Percentiles rank a stretch among this genome's conserved stretches.
Conservation (phyloP, 2,797 vertebrate species). For the Toxotes lorentzi region DNA sequence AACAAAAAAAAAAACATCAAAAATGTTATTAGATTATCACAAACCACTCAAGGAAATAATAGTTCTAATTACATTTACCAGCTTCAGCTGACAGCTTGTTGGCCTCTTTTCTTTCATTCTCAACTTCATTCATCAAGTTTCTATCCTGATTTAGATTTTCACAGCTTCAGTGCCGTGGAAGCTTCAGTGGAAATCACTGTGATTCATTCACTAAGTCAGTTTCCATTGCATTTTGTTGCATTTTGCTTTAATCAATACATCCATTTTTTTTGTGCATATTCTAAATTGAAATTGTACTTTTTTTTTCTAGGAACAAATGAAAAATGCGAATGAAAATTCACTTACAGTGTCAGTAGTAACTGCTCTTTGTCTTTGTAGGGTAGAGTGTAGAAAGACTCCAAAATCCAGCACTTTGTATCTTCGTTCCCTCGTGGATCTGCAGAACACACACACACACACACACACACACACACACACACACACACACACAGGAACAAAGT, state of each 20-base stretch:
- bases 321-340: neutral
- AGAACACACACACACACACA: slow-evolving; percentile 28
- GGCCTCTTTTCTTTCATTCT: neutral
- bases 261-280: neutral
- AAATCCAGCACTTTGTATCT: slow-evolving; percentile 6
- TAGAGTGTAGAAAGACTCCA: neutral
- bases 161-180: neutral
- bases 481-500: slow-evolving; percentile 42
- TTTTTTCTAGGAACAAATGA: neutral
- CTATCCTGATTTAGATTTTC: neutral
- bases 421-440: slow-evolving; percentile 3
- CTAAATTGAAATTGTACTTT: neutral
- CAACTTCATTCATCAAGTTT: too few relatives aligned
- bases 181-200: neutral
- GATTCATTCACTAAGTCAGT: too few relatives aligned
- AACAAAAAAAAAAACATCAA: neutral
- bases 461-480: slow-evolving; percentile 31
- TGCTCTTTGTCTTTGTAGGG: neutral
- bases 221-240: too few relatives aligned
- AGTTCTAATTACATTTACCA: slow-evolving; percentile 26
- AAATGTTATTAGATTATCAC: slow-evolving; percentile 1
- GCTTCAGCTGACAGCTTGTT: slow-evolving; percentile 13
- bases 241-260: neutral
- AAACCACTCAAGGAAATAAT: slow-evolving; percentile 10
- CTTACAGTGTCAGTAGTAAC: neutral